Base-by-base conservation (phyloP, 2,797 vertebrate species). In the Podarcis siculus region DNA sequence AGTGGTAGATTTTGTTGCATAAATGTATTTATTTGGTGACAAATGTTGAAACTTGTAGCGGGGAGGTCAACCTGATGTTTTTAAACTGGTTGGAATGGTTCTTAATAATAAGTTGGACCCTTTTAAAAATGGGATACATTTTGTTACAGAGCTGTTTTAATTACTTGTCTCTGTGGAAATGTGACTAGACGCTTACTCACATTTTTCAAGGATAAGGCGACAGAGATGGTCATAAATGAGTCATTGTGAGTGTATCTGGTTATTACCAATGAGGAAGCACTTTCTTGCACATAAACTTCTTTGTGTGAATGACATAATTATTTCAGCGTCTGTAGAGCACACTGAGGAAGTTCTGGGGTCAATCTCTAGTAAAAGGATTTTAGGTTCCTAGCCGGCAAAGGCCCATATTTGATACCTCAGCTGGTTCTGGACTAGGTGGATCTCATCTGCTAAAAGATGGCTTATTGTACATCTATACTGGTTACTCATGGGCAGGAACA, bases 111-210 rank as follows among this genome's bases (percentile, higher is more conserved):
- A 76, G 71, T 4, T 23, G 5, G 7, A 75, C 2, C 6, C 35
- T 3, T 5, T 45, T 37, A 27, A 17, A 32, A 30, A 8, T 9
- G 4, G 21, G 10, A 1, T 8, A n/a, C 5, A 1, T 5, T 32
- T 3, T 42, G 8, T 27, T 71, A 5, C 23, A n/a, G 15, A 66
- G 37, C 35, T 21, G 39, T 42, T 55, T 37, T 27, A 3, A 55
- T 61, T 61, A 19, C 35, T 58, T 23, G 32, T 19, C 35, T 37
- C 1, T 83, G 49, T 37, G 13, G 9, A 17, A 1, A 25, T 35
- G 32, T 75, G n/a, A 32, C 32, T 35, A 30, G 5, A 13, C 15
- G 8, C 32, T 35, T 23, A 25, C 55, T 87, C 15, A 21, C 2
- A 9, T 27, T 45, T 35, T 9, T n/a, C 10, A 25, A 37, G 72